phyloP scores from a whole-genome alignment of 2,888 invertebrate genomes.

The Harpalus rubripes region DNA sequence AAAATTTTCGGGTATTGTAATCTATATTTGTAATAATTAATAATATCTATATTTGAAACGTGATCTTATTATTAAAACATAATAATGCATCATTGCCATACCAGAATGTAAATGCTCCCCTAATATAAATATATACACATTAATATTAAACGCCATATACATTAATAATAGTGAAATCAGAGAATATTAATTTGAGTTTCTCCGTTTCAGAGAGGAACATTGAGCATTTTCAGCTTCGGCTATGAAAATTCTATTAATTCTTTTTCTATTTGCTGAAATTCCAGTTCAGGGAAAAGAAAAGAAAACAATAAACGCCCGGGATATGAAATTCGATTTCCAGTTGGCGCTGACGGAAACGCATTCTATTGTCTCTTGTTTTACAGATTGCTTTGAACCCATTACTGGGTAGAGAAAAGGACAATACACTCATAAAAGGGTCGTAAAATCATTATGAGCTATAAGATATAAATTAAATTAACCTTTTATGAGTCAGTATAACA shows the following conservation, averaged over 20 bases:
- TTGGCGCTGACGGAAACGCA: conserved; percentile 41
- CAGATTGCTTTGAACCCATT: background rate
- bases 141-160: background rate
- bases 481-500: no score
- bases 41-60: background rate
- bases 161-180: background rate
- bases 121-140: background rate
- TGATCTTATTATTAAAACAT: background rate
- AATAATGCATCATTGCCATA: background rate
- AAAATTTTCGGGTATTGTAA: no score
- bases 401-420: background rate
- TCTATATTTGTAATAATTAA: no score
- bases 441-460: background rate
- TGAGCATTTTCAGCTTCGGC: background rate
- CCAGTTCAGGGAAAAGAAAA: conserved; percentile 25
- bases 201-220: background rate
- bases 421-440: background rate
- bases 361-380: conserved; percentile 52
- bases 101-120: background rate
- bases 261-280: conserved; percentile 39
- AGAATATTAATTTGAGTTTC: background rate
- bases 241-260: conserved; percentile 55
- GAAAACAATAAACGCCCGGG: conserved; percentile 36
- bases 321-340: conserved; percentile 61
- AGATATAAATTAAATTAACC: no score